These are phyloP conservation scores for Pardosa pseudoannulata DNA, from an alignment of 2,888 invertebrate genomes.

Conservation along the genomic window DNA sequence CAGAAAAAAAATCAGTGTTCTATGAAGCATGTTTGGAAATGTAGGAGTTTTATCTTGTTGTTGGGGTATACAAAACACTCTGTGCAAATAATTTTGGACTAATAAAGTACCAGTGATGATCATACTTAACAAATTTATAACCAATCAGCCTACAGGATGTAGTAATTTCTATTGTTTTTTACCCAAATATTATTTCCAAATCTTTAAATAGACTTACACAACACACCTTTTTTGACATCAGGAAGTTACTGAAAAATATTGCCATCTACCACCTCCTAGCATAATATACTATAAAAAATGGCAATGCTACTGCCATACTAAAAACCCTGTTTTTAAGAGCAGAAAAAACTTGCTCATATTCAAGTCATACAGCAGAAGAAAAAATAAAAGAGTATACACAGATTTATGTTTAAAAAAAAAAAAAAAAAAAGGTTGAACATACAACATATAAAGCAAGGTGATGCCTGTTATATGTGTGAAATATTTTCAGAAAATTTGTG, in stretches of 20 bases:
- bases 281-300: conserved; percentile 8
- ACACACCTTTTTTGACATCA: not conserved
- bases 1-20: too few species aligned
- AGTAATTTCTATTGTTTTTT: not conserved
- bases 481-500: not conserved
- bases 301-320: conserved; percentile 2
- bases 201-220: not conserved
- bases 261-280: conserved; percentile 21
- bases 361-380: not conserved
- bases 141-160: not conserved
- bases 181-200: not conserved
- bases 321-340: conserved; percentile 24
- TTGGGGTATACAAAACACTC: too few species aligned
- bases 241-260: conserved; percentile 8
- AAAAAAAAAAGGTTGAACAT: not conserved
- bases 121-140: not conserved
- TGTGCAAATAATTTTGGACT: too few species aligned
- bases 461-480: conserved; percentile 11
- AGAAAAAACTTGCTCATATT: not conserved
- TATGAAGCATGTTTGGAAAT: too few species aligned
- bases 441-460: conserved; percentile 2
- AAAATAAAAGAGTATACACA: not conserved
- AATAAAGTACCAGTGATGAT: not conserved
- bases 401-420: too few species aligned
- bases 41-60: too few species aligned